Evolutionary conservation across 2,113 vertebrate species (phyloP).

Genomic region (Lasiurus borealis): DNA sequence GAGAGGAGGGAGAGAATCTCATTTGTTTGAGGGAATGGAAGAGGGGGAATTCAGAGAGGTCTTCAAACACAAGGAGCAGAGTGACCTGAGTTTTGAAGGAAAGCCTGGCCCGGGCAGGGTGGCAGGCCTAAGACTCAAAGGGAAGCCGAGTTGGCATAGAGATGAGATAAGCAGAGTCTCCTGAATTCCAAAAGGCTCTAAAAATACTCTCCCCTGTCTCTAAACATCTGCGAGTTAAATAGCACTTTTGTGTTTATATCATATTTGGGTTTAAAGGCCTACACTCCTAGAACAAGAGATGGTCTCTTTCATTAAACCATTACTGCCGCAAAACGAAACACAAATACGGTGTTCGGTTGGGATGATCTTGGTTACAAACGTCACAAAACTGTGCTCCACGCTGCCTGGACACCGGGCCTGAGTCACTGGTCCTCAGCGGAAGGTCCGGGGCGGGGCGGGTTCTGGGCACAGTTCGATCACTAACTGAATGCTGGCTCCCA

Average conservation of each 20-base stretch:
- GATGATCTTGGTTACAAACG: not conserved
- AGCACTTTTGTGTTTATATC: too few species aligned
- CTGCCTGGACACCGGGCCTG: too few species aligned
- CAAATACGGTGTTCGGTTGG: not conserved
- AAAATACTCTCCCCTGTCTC: not conserved
- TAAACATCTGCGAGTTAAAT: too few species aligned
- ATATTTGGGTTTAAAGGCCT: not conserved
- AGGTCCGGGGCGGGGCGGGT: not conserved
- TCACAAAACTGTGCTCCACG: not conserved
- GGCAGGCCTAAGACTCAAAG: not conserved
- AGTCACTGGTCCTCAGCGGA: not conserved
- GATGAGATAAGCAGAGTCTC: not conserved
- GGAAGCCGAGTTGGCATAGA: not conserved
- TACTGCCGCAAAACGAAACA: not conserved
- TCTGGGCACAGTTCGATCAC: not conserved
- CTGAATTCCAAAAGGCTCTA: not conserved
- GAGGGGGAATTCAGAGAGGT: not conserved
- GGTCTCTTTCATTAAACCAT: slow-evolving; percentile 1
- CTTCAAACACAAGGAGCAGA: not conserved
- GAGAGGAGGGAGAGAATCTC: not conserved
- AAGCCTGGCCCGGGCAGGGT: not conserved
- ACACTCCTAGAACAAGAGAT: not conserved
- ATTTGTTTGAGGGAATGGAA: not conserved
- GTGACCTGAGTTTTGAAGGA: not conserved
- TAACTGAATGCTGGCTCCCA: not conserved